phyloP scores from a whole-genome alignment of 2,797 vertebrate species.

The Sylvilagus floridanus region DNA sequence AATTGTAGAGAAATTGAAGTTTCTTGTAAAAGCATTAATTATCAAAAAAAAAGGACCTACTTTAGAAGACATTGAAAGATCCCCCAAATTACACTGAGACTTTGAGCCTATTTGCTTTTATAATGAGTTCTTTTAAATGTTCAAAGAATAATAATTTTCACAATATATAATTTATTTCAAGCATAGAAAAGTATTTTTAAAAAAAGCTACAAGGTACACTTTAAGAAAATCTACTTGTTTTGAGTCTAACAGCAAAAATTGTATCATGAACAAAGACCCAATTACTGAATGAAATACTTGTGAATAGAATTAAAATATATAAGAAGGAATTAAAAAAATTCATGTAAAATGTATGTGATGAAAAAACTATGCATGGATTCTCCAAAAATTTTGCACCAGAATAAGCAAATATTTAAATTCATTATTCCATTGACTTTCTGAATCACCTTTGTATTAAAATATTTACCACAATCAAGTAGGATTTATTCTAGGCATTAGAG shows the following conservation, averaged over 20 bases:
- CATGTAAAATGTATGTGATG: too few species aligned
- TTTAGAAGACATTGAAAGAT: neutral
- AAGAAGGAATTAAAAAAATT: too few species aligned
- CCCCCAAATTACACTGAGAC: neutral
- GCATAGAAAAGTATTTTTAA: neutral
- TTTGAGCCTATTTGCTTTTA: neutral
- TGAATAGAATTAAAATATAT: neutral
- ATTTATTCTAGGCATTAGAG: neutral
- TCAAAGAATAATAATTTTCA: neutral
- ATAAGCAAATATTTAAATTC: too few species aligned
- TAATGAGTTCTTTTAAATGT: neutral
- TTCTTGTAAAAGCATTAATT: neutral
- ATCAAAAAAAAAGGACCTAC: neutral
- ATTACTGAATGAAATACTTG: neutral
- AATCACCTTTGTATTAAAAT: too few species aligned
- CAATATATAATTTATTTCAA: slow-evolving; percentile 13
- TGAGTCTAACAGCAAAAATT: neutral
- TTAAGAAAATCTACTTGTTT: neutral
- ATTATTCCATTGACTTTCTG: too few species aligned
- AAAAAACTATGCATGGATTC: too few species aligned
- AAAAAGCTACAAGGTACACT: neutral
- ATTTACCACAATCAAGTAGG: neutral
- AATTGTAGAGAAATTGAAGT: neutral
- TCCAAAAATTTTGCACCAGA: too few species aligned
- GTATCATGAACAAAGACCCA: neutral